Evolutionary conservation across 2,113 vertebrate species (phyloP).

Genomic region (Notarius lentiginosus): DNA sequence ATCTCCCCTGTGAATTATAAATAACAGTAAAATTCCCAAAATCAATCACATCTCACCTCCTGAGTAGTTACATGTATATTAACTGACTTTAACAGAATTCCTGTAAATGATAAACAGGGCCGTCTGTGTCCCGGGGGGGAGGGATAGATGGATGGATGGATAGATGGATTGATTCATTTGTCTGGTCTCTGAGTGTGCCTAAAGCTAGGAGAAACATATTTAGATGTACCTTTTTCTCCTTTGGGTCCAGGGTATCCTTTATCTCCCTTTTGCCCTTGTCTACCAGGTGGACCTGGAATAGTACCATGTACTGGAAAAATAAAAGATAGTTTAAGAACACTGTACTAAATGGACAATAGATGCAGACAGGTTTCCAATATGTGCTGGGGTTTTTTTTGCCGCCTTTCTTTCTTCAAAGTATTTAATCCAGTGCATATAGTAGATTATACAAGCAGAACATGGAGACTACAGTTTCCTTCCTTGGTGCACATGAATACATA

Average conservation of each 20-base stretch:
- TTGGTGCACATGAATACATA: not conserved
- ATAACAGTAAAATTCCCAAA: not conserved
- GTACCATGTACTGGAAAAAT: conserved; percentile 79
- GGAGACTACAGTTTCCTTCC: not conserved
- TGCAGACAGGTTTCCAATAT: not conserved
- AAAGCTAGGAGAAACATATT: not conserved
- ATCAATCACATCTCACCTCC: not conserved
- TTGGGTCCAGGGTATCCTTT: conserved; percentile 83
- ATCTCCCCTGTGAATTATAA: conserved; percentile 39
- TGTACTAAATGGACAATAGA: not conserved
- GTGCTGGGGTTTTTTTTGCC: not conserved
- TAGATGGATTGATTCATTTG: too few relatives aligned
- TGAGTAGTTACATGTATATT: too few relatives aligned
- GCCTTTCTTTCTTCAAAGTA: not conserved
- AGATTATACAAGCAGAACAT: not conserved
- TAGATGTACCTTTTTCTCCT: conserved; percentile 74
- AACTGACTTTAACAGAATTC: not conserved
- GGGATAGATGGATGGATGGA: too few relatives aligned
- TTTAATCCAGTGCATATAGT: not conserved
- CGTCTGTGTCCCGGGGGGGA: not conserved
- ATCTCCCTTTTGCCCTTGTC: conserved; percentile 79
- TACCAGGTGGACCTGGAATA: conserved; percentile 81
- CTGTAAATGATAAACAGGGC: not conserved
- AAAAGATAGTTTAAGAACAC: not conserved
- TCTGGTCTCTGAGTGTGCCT: not conserved